Evolutionary conservation across 2,888 invertebrate species (phyloP).

Genomic region (Podotricha telesiphe): DNA sequence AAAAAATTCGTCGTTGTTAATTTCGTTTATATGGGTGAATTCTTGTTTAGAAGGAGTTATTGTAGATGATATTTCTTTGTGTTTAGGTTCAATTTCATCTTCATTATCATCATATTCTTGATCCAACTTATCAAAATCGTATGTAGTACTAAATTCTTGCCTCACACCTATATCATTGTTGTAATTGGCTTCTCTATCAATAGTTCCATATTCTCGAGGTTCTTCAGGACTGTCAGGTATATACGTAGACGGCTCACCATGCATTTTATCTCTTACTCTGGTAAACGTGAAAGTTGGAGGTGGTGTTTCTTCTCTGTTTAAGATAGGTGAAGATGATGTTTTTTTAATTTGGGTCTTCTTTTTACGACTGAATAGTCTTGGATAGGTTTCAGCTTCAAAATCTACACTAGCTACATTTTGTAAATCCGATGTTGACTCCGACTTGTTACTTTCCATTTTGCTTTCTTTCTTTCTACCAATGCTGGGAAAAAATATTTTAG

Average conservation of each 20-base stretch:
- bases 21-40: constrained; percentile 88
- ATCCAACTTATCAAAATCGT: constrained; percentile 83
- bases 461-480: constrained; percentile 80
- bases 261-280: constrained; percentile 84
- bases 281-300: constrained; percentile 86
- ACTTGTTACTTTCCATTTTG: constrained; percentile 65
- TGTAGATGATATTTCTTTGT: constrained; percentile 59
- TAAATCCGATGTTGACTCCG: constrained; percentile 65
- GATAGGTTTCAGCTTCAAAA: constrained; percentile 90
- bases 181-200: constrained; percentile 57
- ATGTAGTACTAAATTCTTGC: constrained; percentile 67
- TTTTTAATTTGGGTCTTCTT: constrained; percentile 73
- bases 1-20: constrained; percentile 94
- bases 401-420: constrained; percentile 84
- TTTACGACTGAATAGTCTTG: constrained; percentile 85
- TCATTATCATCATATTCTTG: constrained; percentile 84
- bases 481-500: constrained; percentile 86
- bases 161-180: constrained; percentile 70
- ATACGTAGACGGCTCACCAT: constrained; percentile 67
- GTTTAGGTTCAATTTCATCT: constrained; percentile 56
- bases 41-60: constrained; percentile 74
- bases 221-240: constrained; percentile 70
- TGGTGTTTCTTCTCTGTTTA: constrained; percentile 83
- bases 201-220: constrained; percentile 77
- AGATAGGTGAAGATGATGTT: constrained; percentile 80